These are phyloP conservation scores for Anthopleura xanthogrammica DNA, from an alignment of 92 coral and sea anemone genomes.

Conservation along the genomic window DNA sequence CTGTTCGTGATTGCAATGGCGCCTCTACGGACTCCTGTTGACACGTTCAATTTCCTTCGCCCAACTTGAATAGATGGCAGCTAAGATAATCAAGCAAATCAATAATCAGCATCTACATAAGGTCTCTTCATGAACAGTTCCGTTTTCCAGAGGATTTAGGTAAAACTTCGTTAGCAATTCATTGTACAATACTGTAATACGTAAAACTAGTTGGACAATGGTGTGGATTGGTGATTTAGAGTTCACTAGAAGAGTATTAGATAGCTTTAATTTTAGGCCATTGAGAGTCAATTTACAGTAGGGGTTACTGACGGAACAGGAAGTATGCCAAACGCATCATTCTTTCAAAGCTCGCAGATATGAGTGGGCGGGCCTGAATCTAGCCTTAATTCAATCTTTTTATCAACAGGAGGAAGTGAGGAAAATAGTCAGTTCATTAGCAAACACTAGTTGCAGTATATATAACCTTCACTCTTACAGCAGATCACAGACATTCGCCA, in stretches of 20 bases:
- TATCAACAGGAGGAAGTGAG: conserved; percentile 24
- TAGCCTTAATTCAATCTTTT: conserved; percentile 43
- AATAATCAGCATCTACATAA: conserved; percentile 13
- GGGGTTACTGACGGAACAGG: conserved; percentile 32
- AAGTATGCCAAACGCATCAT: conserved; percentile 14
- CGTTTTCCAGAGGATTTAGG: conserved; percentile 15
- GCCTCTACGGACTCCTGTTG: conserved; percentile 32
- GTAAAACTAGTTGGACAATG: conserved; percentile 7
- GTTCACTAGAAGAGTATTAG: background rate
- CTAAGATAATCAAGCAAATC: conserved; percentile 11
- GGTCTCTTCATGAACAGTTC: conserved; percentile 8
- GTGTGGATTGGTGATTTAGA: conserved; percentile 1
- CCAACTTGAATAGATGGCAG: conserved; percentile 24
- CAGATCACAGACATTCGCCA: conserved; percentile 17
- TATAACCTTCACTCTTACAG: background rate
- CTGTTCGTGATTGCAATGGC: conserved; percentile 22
- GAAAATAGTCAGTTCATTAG: conserved; percentile 32
- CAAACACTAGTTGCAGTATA: conserved; percentile 20
- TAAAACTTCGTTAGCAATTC: background rate
- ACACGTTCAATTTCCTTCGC: conserved; percentile 34
- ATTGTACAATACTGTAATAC: background rate
- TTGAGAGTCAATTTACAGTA: conserved; percentile 27
- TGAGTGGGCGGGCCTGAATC: conserved; percentile 35
- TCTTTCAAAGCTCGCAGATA: conserved; percentile 30
- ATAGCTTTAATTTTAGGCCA: background rate